Base-by-base conservation (phyloP, 2,797 vertebrate genomes). In the Iguana delicatissima region DNA sequence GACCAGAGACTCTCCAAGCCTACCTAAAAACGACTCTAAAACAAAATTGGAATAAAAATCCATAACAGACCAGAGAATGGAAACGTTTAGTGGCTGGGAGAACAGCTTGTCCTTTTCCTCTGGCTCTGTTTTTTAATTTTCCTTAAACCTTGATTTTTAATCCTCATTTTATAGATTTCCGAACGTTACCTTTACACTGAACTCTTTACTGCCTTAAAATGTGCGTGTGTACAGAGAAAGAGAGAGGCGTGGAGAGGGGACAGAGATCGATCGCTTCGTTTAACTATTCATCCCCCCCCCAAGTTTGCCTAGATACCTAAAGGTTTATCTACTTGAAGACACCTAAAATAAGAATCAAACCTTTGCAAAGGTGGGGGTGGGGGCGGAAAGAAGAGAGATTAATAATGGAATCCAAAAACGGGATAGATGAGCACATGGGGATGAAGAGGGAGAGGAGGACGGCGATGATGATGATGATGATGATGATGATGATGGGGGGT, bases 311-410 rank as follows among this genome's bases (percentile, higher is more conserved):
- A 85, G 90, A 89, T 96, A 94, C 94, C 95, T 87, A 86, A 93
- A 18, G 95, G 92, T 95, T 94, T 93, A 90, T 94, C 92, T 91
- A 92, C 89, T 93, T 92, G 93, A 93, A 95, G 96, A 93, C 92
- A 93, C 91, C 91, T 95, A 93, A 95, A 95, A 95, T 95, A 88
- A 94, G 94, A 96, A 94, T 94, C 94, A 94, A 94, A 96, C 95
- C 95, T 89, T 89, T 16, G 42, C 83, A 67, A 13, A 29, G 26
- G 12, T 10, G 29, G 46, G 26, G 13, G 38, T 38, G 62, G 59
- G 59, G 29, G 18, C 10, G 32, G n/a, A n/a, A 38, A 12, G 55
- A 32, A 12, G 50, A 59, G 4, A 55, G n/a, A 32, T 14, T 59
- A 35, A 73, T 42, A 74, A 73, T 83, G 7, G 38, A 3, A 57